These are phyloP conservation scores for Radopholus similis DNA, from an alignment of 1,140 invertebrate genomes.

Conservation along the genomic window DNA sequence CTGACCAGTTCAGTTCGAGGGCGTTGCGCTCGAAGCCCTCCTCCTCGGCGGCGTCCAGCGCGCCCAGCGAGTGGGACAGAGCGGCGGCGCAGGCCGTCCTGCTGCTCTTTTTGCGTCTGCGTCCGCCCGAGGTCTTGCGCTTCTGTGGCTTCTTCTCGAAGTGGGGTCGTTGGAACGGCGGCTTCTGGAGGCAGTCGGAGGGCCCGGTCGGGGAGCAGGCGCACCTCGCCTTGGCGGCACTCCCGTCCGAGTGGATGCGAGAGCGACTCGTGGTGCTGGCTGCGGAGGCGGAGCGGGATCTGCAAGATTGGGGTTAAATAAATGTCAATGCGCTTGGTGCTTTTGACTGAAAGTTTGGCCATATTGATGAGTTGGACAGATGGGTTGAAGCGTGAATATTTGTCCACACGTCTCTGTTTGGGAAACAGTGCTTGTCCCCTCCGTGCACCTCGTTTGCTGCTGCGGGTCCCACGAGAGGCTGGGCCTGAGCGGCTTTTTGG, in stretches of 20 bases:
- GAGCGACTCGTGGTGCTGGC: conserved; percentile 28
- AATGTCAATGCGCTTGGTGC: background rate
- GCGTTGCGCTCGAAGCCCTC: background rate
- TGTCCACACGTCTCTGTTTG: background rate
- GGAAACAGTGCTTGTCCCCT: background rate
- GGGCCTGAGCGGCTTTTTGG: conserved; percentile 51
- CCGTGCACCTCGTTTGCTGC: conserved; percentile 14
- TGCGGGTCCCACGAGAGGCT: conserved; percentile 57
- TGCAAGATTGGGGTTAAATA: background rate
- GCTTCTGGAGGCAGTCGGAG: background rate
- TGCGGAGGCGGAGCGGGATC: conserved; percentile 42
- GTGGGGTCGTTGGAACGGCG: background rate
- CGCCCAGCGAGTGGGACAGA: background rate
- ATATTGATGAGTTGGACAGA: too few species aligned
- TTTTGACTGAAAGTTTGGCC: too few species aligned
- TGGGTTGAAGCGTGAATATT: background rate
- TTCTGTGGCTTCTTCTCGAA: conserved; percentile 29
- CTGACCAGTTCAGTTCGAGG: conserved; percentile 13
- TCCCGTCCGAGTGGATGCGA: conserved; percentile 57
- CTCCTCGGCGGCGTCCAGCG: background rate
- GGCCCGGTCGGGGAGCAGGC: background rate
- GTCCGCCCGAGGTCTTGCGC: conserved; percentile 3
- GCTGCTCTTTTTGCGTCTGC: conserved; percentile 8
- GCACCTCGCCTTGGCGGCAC: conserved; percentile 24
- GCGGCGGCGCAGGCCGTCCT: background rate